Percentiles rank a stretch among this genome's conserved stretches.
These are phyloP conservation scores for Amblyjoppa fuscipennis DNA, from an alignment of 2,888 invertebrate genomes.

Conservation along the genomic window DNA sequence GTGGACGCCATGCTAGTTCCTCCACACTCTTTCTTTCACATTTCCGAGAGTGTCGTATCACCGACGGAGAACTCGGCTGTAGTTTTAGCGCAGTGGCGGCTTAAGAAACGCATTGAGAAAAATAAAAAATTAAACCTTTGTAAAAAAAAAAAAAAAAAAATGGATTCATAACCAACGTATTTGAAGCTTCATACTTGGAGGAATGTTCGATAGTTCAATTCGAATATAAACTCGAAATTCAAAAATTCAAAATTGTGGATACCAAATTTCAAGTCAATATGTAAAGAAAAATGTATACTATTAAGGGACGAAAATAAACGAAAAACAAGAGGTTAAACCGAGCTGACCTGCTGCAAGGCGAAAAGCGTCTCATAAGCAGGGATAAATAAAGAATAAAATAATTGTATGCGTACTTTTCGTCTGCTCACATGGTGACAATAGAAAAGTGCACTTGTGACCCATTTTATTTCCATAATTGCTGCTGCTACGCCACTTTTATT, in stretches of 20 bases:
- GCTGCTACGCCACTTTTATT: not conserved
- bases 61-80: not conserved
- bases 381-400: not conserved
- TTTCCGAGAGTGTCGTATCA: not conserved
- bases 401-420: not conserved
- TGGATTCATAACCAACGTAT: not conserved
- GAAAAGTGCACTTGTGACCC: not conserved
- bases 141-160: not conserved
- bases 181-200: too few relatives aligned
- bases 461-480: not conserved
- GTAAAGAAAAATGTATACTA: too few relatives aligned
- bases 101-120: too few relatives aligned
- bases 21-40: slow-evolving; percentile 65
- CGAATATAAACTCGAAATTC: too few relatives aligned
- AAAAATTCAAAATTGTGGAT: too few relatives aligned
- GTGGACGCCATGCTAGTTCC: slow-evolving; percentile 65
- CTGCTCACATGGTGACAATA: not conserved
- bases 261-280: too few relatives aligned
- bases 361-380: not conserved
- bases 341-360: not conserved
- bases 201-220: too few relatives aligned
- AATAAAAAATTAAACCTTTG: not conserved
- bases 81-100: too few relatives aligned
- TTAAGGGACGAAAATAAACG: too few relatives aligned
- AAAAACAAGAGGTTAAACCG: not conserved